Base-by-base conservation (phyloP, 2,888 invertebrate genomes). In the Sclerodermus sp. region DNA sequence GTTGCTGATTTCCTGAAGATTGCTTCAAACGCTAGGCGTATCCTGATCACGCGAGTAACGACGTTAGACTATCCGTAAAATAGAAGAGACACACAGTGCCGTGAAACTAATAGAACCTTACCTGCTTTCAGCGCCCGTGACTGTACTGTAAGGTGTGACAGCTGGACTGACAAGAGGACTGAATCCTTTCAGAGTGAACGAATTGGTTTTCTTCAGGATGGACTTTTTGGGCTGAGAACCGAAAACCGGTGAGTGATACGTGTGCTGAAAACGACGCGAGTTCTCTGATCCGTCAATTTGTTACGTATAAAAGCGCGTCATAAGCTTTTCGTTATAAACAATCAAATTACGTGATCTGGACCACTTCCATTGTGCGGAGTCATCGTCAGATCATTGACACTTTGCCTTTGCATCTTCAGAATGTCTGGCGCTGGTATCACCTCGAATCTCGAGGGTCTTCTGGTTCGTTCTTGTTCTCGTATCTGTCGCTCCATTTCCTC, bases 161-260 rank as follows among this genome's bases (percentile, higher is more conserved):
- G 76, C 78, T 1, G 81, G 79, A 49, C 85, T 79, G 30, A 82
- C 79, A 41, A 83, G 78, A 2, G 85, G 84, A 52, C 83, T 81
- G 67, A 85, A 86, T 39, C 86, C 82, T 66, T 83, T 83, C 30
- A 91, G 76, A 0, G 89, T 91, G 80, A 93, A 93, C 8, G 93
- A 93, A 79, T 93, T 91, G 0, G 93, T 93, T 80, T 96, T 95
- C 81, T 96, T 96, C 55, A 96, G 81, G 71, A 96, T 96, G 0
- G 95, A 95, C 75, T 95, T 94, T 57, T 87, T 87, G 2, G 91
- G 88, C 44, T 80, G 80, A 4, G 77, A 70, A 15, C 81, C 81
- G 60, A 81, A 81, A 6, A 83, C 73, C 8, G 82, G 83, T 13
- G 81, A 80, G 61, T 79, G 80, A 62, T 75, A 82, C n/a, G 79